These are phyloP conservation scores for Hemicentrotus pulcherrimus DNA, from an alignment of 35 echinoderm and acorn worm genomes.

Conservation along the genomic window DNA sequence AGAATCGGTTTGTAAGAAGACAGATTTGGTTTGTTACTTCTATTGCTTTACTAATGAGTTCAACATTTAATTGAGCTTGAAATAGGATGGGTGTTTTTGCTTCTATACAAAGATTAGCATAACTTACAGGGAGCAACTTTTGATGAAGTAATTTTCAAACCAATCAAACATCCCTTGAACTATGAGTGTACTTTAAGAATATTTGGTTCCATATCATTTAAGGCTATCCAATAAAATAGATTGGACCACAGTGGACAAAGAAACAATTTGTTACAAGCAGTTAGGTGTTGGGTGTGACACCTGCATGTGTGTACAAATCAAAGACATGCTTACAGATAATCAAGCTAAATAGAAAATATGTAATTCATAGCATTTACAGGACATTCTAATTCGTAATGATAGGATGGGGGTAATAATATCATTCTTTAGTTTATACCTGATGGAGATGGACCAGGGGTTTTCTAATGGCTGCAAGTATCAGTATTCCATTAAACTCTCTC, in stretches of 20 bases:
- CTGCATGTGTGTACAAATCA: not conserved
- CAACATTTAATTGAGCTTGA: not conserved
- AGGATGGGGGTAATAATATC: no score
- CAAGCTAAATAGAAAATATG: not conserved
- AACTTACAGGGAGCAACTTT: not conserved
- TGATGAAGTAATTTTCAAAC: constrained; percentile 3
- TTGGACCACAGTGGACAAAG: not conserved
- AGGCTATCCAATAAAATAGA: not conserved
- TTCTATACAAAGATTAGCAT: not conserved
- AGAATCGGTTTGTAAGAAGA: not conserved
- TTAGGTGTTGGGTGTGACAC: not conserved
- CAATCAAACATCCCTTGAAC: not conserved
- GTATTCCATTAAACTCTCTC: no score
- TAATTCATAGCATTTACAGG: not conserved
- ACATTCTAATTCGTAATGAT: not conserved
- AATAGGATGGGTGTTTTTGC: not conserved
- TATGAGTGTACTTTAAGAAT: not conserved
- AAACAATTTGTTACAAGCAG: not conserved
- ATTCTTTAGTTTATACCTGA: no score
- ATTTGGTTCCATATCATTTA: not conserved
- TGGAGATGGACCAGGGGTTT: no score
- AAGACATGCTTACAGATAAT: not conserved
- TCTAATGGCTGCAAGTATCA: no score
- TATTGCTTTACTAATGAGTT: not conserved
- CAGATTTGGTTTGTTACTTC: constrained; percentile 17